Evolutionary conservation across 2,113 vertebrate genomes (phyloP), one percentile per base, ranked within the genome.

Genomic region (Osmerus mordax): DNA sequence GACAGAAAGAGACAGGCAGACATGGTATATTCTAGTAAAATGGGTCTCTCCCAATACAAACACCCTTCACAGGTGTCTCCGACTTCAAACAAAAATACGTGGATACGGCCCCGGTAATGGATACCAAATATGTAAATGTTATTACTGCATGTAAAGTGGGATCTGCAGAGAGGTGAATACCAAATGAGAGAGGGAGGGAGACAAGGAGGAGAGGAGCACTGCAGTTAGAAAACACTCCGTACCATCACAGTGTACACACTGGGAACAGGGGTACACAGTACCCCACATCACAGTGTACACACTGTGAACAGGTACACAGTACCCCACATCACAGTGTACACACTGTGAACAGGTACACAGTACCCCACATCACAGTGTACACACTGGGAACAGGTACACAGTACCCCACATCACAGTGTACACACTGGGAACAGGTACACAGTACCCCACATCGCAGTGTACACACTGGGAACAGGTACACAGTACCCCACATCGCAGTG

Each of bases 61-160:
- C 29, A 47, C 56, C 13, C 14, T n/a, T 65, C 32, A 32, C 61
- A 32, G 21, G 58, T 63, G 51, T 28, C 32, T 63, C 63, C 54
- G 58, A 54, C 66, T 47, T 69, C 60, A 75, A 75, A 69, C 14
- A 64, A 28, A 18, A 51, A 28, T 56, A 47, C n/a, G 18, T 36
- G 63, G 60, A 75, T 59, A 74, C 23, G 16, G 41, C 55, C 51
- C 47, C 47, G 63, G 67, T 51, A 63, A 69, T 15, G 14, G 62
- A 28, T 53, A 62, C 36, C 55, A 55, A 63, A 75, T 63, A 75
- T 63, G 51, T 54, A 69, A 69, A 69, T 75, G 67, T 69, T 54
- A 63, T 69, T 63, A 69, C 66, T 41, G 14, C 29, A 63, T 69
- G 16, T 69, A 69, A 69, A 69, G 59, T 69, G 60, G 58, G 54